phyloP scores from a whole-genome alignment of 2,888 invertebrate genomes.

The Neelides folsomi region DNA sequence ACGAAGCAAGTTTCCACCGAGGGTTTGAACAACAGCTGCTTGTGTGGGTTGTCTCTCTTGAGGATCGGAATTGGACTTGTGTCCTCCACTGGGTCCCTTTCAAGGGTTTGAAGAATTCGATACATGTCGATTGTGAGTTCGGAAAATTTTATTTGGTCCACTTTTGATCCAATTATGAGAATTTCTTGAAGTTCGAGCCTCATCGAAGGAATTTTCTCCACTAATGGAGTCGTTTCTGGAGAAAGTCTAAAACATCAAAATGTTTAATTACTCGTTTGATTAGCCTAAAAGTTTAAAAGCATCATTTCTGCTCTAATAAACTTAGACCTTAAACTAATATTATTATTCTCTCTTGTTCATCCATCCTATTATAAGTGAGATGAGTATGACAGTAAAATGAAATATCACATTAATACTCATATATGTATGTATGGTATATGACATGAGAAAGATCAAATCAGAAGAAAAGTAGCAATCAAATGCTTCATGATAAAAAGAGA shows the following conservation, averaged over 20 bases:
- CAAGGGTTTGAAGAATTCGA: conserved; percentile 86
- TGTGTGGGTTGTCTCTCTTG: conserved; percentile 84
- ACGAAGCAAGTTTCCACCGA: conserved; percentile 85
- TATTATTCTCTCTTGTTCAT: too few species aligned
- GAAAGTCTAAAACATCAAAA: conserved; percentile 50
- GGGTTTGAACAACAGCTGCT: conserved; percentile 89
- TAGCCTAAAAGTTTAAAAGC: too few species aligned
- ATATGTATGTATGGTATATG: too few species aligned
- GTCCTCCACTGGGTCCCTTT: conserved; percentile 78
- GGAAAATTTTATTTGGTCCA: conserved; percentile 90
- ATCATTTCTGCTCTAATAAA: too few species aligned
- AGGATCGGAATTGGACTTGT: conserved; percentile 31
- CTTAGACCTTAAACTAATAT: too few species aligned
- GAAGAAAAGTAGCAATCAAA: too few species aligned
- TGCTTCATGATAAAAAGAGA: too few species aligned
- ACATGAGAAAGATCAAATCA: too few species aligned
- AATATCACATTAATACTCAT: too few species aligned
- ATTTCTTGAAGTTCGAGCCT: conserved; percentile 76
- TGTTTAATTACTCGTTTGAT: conserved; percentile 32
- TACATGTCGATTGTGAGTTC: conserved; percentile 97
- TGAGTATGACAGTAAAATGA: too few species aligned
- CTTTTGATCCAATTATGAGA: conserved; percentile 80
- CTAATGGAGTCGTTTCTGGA: conserved; percentile 67
- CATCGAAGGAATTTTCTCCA: conserved; percentile 75
- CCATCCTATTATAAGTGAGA: too few species aligned